Evolutionary conservation across 2,888 invertebrate species (phyloP).

Genomic region (Drymonia ruficornis): DNA sequence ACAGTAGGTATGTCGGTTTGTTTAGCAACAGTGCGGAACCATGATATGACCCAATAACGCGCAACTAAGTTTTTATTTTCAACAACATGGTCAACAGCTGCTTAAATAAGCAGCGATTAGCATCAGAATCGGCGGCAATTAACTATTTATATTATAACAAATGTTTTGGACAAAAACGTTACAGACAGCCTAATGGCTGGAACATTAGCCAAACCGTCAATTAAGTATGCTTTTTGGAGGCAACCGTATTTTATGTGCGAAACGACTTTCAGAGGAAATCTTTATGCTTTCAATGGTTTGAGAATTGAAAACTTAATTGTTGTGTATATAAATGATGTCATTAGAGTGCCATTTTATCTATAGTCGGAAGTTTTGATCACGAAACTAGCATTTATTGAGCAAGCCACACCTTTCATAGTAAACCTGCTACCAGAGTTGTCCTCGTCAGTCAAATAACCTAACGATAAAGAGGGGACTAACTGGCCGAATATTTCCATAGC

Average conservation of each 20-base stretch:
- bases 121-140: constrained; percentile 12
- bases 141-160: constrained; percentile 6
- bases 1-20: no score
- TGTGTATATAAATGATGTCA: not conserved
- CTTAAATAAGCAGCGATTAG: not conserved
- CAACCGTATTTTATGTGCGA: not conserved
- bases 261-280: not conserved
- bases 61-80: not conserved
- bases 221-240: not conserved
- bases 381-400: no score
- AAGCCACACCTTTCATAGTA: no score
- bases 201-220: not conserved
- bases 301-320: constrained; percentile 1
- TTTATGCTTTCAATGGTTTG: not conserved
- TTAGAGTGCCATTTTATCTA: no score
- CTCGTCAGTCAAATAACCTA: no score
- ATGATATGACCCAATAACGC: not conserved
- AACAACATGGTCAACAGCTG: not conserved
- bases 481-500: no score
- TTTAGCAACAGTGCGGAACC: not conserved
- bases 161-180: not conserved
- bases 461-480: no score
- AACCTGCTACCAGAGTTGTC: no score
- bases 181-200: not conserved
- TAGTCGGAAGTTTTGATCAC: no score